Conservation (phyloP, 1,140 invertebrate species). For the Araneus ventricosus region DNA sequence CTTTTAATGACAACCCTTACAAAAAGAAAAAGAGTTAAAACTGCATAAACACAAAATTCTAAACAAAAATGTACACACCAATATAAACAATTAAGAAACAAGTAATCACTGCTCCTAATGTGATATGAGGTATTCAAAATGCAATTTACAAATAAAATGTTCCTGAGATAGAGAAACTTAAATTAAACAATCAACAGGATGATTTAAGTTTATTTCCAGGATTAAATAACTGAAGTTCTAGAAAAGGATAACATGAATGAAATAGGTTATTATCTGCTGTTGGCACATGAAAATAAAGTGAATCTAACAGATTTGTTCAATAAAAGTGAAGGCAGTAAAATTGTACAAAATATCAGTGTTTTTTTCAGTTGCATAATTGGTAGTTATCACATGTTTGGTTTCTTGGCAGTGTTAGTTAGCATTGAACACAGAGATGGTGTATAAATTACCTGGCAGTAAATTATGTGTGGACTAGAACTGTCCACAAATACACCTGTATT, state of each 20-base stretch:
- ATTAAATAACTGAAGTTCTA: conserved; percentile 6
- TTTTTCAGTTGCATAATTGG: neutral
- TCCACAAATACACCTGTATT: conserved; percentile 42
- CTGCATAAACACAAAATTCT: conserved; percentile 5
- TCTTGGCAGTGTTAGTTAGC: conserved; percentile 72
- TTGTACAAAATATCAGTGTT: conserved; percentile 43
- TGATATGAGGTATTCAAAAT: conserved; percentile 57
- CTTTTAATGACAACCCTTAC: conserved; percentile 38
- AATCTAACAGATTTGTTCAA: conserved; percentile 45
- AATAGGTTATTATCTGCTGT: neutral
- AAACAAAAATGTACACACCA: conserved; percentile 1
- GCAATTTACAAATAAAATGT: conserved; percentile 59
- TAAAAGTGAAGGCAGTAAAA: conserved; percentile 57
- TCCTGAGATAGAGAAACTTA: conserved; percentile 64
- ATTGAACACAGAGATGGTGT: conserved; percentile 71
- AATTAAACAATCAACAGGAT: conserved; percentile 12
- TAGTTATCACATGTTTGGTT: conserved; percentile 71
- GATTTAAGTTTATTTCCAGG: neutral
- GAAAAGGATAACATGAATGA: neutral
- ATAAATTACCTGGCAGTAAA: conserved; percentile 61
- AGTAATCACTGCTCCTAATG: conserved; percentile 17
- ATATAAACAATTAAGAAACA: conserved; percentile 18
- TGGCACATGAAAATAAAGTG: conserved; percentile 71
- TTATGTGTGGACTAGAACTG: conserved; percentile 12
- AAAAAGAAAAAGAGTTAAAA: conserved; percentile 8